Conservation (phyloP, 2,888 invertebrate genomes). For the Athalia cordata region DNA sequence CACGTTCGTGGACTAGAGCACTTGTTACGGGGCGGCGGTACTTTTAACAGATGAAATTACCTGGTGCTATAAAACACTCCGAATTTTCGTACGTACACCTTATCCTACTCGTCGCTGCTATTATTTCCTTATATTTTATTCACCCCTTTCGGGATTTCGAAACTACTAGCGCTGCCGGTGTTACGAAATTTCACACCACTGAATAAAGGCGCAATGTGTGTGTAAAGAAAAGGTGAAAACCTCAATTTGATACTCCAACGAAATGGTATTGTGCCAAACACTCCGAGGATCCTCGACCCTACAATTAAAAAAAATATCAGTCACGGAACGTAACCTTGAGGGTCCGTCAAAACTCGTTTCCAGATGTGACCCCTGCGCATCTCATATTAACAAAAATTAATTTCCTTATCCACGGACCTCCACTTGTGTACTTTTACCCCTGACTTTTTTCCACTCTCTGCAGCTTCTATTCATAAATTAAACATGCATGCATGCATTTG, state of each 20-base stretch:
- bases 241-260: not conserved
- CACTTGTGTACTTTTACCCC: not conserved
- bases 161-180: no score
- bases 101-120: not conserved
- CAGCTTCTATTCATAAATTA: not conserved
- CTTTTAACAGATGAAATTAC: constrained; percentile 28
- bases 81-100: not conserved
- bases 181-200: not conserved
- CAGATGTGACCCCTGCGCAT: no score
- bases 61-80: constrained; percentile 1
- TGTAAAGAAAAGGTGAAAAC: no score
- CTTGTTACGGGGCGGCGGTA: constrained; percentile 8
- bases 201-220: not conserved
- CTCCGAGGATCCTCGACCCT: not conserved
- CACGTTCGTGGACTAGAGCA: not conserved
- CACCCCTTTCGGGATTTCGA: not conserved
- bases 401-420: no score
- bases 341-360: not conserved
- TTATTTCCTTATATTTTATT: constrained; percentile 38
- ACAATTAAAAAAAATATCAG: not conserved
- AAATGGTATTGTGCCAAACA: constrained; percentile 25
- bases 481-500: not conserved
- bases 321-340: no score
- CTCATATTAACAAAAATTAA: no score
- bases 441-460: not conserved